These are phyloP conservation scores for Orthosia cruda DNA, from an alignment of 2,888 invertebrate species.

Conservation along the genomic window DNA sequence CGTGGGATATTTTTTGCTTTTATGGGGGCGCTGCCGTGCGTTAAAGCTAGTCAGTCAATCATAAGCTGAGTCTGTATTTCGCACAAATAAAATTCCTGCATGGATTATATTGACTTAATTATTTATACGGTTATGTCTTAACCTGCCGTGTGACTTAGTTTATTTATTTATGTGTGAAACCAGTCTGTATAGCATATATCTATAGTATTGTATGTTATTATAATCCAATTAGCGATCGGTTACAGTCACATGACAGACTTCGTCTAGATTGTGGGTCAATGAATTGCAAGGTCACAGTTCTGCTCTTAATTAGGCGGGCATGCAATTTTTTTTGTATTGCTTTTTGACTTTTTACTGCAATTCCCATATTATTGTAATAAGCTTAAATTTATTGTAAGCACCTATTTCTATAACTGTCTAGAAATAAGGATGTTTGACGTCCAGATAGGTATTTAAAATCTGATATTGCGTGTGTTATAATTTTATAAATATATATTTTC, in stretches of 20 bases:
- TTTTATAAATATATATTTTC: too few relatives aligned
- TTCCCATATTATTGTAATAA: too few relatives aligned
- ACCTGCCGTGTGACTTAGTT: not conserved
- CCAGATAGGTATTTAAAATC: too few relatives aligned
- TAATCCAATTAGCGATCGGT: slow-evolving; percentile 26
- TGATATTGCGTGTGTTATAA: too few relatives aligned
- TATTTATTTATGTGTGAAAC: slow-evolving; percentile 30
- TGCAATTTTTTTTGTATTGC: not conserved
- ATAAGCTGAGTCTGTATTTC: not conserved
- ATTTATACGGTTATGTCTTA: slow-evolving; percentile 1
- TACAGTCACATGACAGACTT: slow-evolving; percentile 47
- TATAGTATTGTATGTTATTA: slow-evolving; percentile 7
- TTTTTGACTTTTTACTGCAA: too few relatives aligned
- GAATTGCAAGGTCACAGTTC: slow-evolving; percentile 28
- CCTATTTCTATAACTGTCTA: too few relatives aligned
- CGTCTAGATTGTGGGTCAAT: slow-evolving; percentile 57
- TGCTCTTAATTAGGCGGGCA: not conserved
- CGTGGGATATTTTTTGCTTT: too few relatives aligned
- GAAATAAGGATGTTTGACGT: too few relatives aligned
- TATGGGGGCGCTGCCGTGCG: not conserved
- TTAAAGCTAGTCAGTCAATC: not conserved
- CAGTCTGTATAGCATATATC: slow-evolving; percentile 9
- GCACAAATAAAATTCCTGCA: slow-evolving; percentile 22
- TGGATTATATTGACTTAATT: slow-evolving; percentile 5
- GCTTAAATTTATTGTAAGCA: not conserved